Evolutionary conservation across 2,888 invertebrate species (phyloP).

Genomic region (Cheilosia grossa): DNA sequence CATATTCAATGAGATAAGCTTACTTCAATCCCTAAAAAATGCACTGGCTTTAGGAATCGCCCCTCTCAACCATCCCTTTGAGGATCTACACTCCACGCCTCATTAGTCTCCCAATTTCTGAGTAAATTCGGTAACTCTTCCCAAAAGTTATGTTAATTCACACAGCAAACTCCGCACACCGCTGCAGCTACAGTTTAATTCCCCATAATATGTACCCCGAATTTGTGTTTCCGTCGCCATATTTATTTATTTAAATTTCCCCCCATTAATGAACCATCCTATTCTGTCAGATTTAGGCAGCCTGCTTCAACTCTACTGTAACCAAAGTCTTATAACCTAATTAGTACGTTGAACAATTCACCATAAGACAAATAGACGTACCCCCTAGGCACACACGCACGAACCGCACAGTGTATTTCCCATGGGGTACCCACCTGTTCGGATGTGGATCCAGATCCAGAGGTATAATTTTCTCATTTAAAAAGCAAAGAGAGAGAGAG

Average conservation of each 20-base stretch:
- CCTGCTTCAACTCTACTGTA: background rate
- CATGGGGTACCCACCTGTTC: constrained; percentile 58
- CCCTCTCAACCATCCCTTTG: background rate
- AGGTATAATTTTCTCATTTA: constrained; percentile 51
- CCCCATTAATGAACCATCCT: constrained; percentile 24
- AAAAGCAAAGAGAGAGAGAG: background rate
- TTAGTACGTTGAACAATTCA: constrained; percentile 65
- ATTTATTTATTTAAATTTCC: constrained; percentile 47
- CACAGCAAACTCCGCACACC: background rate
- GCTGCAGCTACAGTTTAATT: constrained; percentile 26
- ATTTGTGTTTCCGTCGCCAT: constrained; percentile 43
- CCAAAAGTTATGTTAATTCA: constrained; percentile 37
- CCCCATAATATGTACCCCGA: constrained; percentile 32
- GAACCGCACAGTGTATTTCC: constrained; percentile 29
- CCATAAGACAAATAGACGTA: constrained; percentile 56
- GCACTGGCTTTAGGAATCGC: too few species aligned
- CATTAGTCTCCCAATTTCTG: constrained; percentile 17
- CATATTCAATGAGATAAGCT: too few species aligned
- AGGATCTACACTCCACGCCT: constrained; percentile 3
- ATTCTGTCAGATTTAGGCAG: constrained; percentile 25
- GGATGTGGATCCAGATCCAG: background rate
- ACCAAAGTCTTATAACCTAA: constrained; percentile 54
- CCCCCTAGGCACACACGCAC: constrained; percentile 35
- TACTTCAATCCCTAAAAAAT: too few species aligned
- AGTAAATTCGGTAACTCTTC: constrained; percentile 34